Conservation (phyloP, 2,113 vertebrate species). For the Pachypanchax playfairii region DNA sequence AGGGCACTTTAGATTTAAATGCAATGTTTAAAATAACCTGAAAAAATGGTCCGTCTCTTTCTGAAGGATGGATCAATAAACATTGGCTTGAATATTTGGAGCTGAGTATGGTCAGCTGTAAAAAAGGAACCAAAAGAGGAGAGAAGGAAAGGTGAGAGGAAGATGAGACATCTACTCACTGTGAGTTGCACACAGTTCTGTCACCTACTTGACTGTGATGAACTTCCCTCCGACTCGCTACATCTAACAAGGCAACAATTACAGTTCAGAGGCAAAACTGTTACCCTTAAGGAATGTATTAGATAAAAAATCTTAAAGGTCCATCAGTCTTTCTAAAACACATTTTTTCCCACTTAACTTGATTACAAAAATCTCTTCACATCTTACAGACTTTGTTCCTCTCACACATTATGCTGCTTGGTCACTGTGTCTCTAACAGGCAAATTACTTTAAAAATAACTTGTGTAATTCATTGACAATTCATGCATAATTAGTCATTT, state of each 20-base stretch:
- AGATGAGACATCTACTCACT: constrained; percentile 45
- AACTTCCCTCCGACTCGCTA: neutral
- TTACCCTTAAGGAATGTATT: constrained; percentile 1
- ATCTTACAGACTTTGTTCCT: too few species aligned
- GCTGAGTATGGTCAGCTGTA: constrained; percentile 49
- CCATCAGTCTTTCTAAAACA: constrained; percentile 18
- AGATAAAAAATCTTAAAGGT: neutral
- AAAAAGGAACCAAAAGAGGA: constrained; percentile 13
- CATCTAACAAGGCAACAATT: constrained; percentile 15
- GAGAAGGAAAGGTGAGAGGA: constrained; percentile 8
- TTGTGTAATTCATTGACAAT: too few species aligned
- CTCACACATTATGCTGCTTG: too few species aligned
- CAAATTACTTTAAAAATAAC: too few species aligned
- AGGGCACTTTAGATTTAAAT: constrained; percentile 15
- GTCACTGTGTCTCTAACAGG: too few species aligned
- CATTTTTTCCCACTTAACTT: too few species aligned
- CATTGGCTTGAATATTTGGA: constrained; percentile 41
- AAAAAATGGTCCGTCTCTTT: constrained; percentile 25
- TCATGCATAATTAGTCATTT: too few species aligned
- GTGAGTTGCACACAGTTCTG: constrained; percentile 23
- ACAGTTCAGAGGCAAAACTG: constrained; percentile 8
- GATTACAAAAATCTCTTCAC: too few species aligned
- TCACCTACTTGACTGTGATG: constrained; percentile 23
- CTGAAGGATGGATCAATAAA: constrained; percentile 45
- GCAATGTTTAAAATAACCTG: constrained; percentile 31